These are phyloP conservation scores for Balearica regulorum DNA, from an alignment of 2,797 vertebrate genomes.

Conservation along the genomic window DNA sequence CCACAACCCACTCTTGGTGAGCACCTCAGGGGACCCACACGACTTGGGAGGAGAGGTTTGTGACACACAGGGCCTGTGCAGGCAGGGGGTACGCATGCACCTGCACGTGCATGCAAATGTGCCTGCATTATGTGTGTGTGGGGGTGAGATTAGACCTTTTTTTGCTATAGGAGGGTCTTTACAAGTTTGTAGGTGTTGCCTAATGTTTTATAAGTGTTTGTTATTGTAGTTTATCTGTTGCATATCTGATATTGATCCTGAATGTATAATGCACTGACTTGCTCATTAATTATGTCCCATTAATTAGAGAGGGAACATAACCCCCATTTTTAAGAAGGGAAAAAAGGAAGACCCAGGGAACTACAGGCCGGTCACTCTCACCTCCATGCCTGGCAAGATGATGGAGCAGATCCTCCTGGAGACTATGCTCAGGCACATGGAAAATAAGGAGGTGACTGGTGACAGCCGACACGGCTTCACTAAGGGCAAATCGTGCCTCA, in stretches of 20 bases:
- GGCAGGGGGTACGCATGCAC: rapidly evolving
- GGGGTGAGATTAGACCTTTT: rapidly evolving
- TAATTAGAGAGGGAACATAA: not conserved
- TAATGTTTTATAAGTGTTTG: not conserved
- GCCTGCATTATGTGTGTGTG: rapidly evolving
- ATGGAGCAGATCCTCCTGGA: too few species aligned
- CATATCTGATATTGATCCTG: not conserved
- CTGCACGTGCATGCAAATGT: too few species aligned
- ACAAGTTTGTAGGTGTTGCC: not conserved
- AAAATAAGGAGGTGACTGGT: too few species aligned
- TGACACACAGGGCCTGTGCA: not conserved
- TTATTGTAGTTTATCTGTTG: not conserved
- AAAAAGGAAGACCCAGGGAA: too few species aligned
- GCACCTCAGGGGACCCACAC: not conserved
- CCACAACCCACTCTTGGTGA: not conserved
- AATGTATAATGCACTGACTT: not conserved
- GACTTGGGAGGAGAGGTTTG: not conserved
- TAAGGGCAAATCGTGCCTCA: too few species aligned
- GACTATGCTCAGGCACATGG: too few species aligned
- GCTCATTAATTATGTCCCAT: not conserved
- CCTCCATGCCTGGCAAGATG: too few species aligned
- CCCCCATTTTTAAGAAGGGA: too few species aligned
- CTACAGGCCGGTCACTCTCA: too few species aligned
- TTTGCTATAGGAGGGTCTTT: not conserved
- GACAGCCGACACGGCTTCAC: too few species aligned